Evolutionary conservation across 1,140 invertebrate genomes (phyloP), one percentile per base, ranked within the genome.

Genomic region (Mya arenaria): DNA sequence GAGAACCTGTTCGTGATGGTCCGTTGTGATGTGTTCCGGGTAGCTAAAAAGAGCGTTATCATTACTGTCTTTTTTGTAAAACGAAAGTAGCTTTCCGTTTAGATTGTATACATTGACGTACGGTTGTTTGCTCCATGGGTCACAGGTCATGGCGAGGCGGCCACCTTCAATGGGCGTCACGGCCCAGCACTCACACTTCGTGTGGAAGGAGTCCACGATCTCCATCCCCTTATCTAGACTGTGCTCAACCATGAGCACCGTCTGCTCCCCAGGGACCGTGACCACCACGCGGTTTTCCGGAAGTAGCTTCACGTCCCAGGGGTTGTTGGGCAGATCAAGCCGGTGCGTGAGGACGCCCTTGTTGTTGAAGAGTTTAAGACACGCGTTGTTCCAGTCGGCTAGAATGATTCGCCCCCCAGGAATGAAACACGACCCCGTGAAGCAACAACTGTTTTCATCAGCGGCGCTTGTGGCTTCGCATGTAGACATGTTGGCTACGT

Each of bases 341-440:
- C 79, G 19, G 30, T 55, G 17, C 28, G 34, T 23, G 17, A 73
- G 6, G 1, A 73, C 19, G 10, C 68, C 68, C 37, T 44, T 44
- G 25, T 72, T 72, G 69, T 74, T 74, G 44, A 82, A 82, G 56
- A 82, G 25, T 56, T 82, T 82, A 23, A 82, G 23, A 32, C 79
- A 73, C 25, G 23, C 8, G 68, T 82, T 82, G 39, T 73, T 82
- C 79, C 79, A 82, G 58, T 82, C 79, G 4, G 79, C 37, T 1
- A 82, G 58, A 19, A 82, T 32, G 36, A 80, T 41, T n/a, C 32
- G 39, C n/a, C 56, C 56, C 25, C 52, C 69, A 34, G 17, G 10
- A 1, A 82, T 19, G 58, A 56, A 82, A 13, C 56, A 39, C 25
- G 68, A 73, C 0, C 79, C 79, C 8, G 69, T 65, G 60, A 82